Base-by-base conservation (phyloP, 2,888 invertebrate species). In the Epirrhoe tristata region DNA sequence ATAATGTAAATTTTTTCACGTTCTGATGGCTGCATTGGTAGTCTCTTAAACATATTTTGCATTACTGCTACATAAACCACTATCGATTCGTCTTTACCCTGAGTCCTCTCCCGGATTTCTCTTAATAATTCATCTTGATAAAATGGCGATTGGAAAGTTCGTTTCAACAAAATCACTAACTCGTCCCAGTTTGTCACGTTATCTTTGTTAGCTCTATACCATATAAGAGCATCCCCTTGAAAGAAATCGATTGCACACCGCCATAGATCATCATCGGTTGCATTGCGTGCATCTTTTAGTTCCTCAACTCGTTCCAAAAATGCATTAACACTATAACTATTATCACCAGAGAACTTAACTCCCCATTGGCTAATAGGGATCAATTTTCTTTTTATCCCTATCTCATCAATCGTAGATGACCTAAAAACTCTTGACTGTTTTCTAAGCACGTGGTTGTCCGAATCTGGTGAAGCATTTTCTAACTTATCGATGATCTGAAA, bases 351-450 rank as follows among this genome's bases (percentile, higher is more conserved):
- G n/a, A 67, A 63, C 1, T 39, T 24, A 3, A 63, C 5, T 17
- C 63, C 63, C 14, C 63, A 56, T 3, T 32, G 46, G 46, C 46
- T 46, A 46, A 46, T 46, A 46, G 46, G 36, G 6, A 36, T 14
- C n/a, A 46, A 46, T 46, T 46, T 46, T n/a, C 46, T 46, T 46
- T 46, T 46, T 6, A 46, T 4, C 46, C 12, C 46, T 14, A n/a
- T 5, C 5, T 46, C 46, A 12, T 46, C 46, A n/a, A 46, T 1
- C 1, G 46, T 46, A 14, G 46, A 46, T n/a, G 46, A 14, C 46
- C 46, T 46, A 14, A 46, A 46, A 14, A 46, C 14, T 2, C n/a
- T 46, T 46, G 46, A 14, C 46, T 46, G 46, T n/a, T 46, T 46
- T 46, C n/a, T 46, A 5, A 14, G 46, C 46, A 14, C n/a, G 0